A percentile compares a stretch with the other conserved stretches of the same genome.
Evolutionary conservation across 2,113 vertebrate genomes (phyloP).

Genomic region (Ifrita kowaldi): DNA sequence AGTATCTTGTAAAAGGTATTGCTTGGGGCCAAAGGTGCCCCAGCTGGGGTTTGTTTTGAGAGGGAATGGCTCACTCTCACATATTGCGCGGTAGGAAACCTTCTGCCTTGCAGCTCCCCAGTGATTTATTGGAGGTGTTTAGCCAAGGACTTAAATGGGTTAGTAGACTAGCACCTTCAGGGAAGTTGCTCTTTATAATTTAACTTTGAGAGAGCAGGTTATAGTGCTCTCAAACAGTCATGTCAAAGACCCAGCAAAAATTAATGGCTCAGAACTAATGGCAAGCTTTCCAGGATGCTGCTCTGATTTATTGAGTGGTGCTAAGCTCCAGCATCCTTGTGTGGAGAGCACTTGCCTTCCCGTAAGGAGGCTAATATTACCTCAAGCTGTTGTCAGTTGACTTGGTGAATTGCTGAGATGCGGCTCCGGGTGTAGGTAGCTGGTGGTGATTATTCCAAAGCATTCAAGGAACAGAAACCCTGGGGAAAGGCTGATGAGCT

Average conservation of each 20-base stretch:
- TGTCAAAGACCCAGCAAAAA: slow-evolving; percentile 70
- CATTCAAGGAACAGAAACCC: slow-evolving; percentile 73
- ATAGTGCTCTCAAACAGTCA: slow-evolving; percentile 62
- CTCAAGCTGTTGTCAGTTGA: slow-evolving; percentile 79
- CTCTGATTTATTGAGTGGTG: slow-evolving; percentile 78
- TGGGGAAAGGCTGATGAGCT: slow-evolving; percentile 72
- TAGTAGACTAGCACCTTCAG: slow-evolving; percentile 44
- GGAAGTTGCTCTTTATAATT: slow-evolving; percentile 68
- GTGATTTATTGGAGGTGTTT: slow-evolving; percentile 59
- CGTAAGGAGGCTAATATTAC: slow-evolving; percentile 75
- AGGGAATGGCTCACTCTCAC: background rate
- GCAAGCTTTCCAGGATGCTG: slow-evolving; percentile 70
- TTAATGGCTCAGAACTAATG: slow-evolving; percentile 76
- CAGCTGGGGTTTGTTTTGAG: background rate
- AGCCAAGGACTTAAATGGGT: slow-evolving; percentile 27
- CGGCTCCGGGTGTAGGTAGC: slow-evolving; percentile 65
- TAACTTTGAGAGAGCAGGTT: slow-evolving; percentile 64
- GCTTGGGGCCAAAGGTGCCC: background rate
- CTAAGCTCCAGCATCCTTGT: slow-evolving; percentile 67
- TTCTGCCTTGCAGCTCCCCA: background rate
- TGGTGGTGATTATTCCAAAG: slow-evolving; percentile 76
- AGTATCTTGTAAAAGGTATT: background rate
- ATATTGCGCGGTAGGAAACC: background rate
- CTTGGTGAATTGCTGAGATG: slow-evolving; percentile 75
- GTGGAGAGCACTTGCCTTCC: slow-evolving; percentile 75